Percentiles rank a stretch among this genome's conserved stretches.
Evolutionary conservation across 2,888 invertebrate genomes (phyloP).

Genomic region (Gari tellinella): DNA sequence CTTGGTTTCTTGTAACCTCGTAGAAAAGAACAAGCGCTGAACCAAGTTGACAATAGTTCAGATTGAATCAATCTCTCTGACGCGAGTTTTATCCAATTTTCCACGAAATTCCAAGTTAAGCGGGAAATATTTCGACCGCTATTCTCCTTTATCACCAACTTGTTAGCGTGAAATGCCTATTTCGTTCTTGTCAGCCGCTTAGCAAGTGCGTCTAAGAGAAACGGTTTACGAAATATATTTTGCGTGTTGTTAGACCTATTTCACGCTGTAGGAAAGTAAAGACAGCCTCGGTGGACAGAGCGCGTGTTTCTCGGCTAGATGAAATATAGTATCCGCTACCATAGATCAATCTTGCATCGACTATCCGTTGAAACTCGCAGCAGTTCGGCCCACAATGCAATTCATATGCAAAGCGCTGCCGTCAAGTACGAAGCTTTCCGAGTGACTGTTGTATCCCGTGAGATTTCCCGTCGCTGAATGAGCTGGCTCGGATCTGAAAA

Average conservation of each 20-base stretch:
- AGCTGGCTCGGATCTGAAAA: too few relatives aligned
- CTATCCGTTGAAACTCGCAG: neutral
- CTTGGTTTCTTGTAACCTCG: conserved; percentile 22
- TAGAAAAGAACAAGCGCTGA: conserved; percentile 8
- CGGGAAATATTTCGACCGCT: conserved; percentile 15
- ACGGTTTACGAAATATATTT: neutral
- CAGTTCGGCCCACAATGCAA: conserved; percentile 25
- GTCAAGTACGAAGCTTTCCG: conserved; percentile 21
- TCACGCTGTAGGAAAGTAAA: too few relatives aligned
- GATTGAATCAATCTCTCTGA: conserved; percentile 17
- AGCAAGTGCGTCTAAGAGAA: neutral
- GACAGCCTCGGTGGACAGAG: too few relatives aligned
- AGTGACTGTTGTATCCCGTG: conserved; percentile 14
- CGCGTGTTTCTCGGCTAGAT: too few relatives aligned
- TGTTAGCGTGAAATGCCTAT: conserved; percentile 2
- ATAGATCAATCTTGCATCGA: too few relatives aligned
- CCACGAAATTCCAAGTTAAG: conserved; percentile 19
- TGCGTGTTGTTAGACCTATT: too few relatives aligned
- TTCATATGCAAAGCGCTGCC: conserved; percentile 26
- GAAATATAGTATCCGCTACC: too few relatives aligned
- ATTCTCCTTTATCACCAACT: neutral
- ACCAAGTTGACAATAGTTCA: conserved; percentile 31
- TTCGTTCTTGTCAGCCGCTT: neutral
- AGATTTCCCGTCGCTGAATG: neutral
- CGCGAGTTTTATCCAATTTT: conserved; percentile 27